Conservation (phyloP, 2,888 invertebrate species). For the Pyrocoelia pectoralis region DNA sequence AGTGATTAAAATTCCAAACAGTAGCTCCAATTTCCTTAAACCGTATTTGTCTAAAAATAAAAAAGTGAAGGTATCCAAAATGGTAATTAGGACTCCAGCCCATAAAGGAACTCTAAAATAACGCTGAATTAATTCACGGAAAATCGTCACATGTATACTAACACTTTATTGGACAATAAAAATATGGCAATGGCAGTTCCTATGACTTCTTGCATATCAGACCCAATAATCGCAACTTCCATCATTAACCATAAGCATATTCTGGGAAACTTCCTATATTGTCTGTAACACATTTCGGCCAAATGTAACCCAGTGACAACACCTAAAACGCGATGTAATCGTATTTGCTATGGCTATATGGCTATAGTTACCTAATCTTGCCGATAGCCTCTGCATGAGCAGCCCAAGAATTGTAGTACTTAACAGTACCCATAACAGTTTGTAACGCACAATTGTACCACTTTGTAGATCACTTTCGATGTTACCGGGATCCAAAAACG, state of each 20-base stretch:
- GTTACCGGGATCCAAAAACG: slow-evolving; percentile 92
- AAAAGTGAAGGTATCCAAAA: slow-evolving; percentile 88
- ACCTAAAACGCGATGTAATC: too few species aligned
- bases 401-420: slow-evolving; percentile 86
- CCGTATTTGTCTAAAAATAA: slow-evolving; percentile 87
- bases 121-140: too few species aligned
- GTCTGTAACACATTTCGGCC: slow-evolving; percentile 80
- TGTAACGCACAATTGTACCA: slow-evolving; percentile 81
- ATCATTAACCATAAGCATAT: slow-evolving; percentile 88
- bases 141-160: slow-evolving; percentile 60
- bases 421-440: slow-evolving; percentile 86
- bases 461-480: slow-evolving; percentile 91
- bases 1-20: slow-evolving; percentile 82
- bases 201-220: slow-evolving; percentile 93
- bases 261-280: slow-evolving; percentile 79
- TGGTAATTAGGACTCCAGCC: slow-evolving; percentile 84
- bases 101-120: slow-evolving; percentile 81
- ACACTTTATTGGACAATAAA: slow-evolving; percentile 80
- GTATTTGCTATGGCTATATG: too few species aligned
- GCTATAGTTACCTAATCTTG: slow-evolving; percentile 54
- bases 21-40: slow-evolving; percentile 79
- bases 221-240: slow-evolving; percentile 90
- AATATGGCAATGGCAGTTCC: slow-evolving; percentile 90
- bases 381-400: slow-evolving; percentile 79
- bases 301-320: slow-evolving; percentile 89